phyloP scores from a whole-genome alignment of 2,797 vertebrate species.

The Smutsia gigantea region DNA sequence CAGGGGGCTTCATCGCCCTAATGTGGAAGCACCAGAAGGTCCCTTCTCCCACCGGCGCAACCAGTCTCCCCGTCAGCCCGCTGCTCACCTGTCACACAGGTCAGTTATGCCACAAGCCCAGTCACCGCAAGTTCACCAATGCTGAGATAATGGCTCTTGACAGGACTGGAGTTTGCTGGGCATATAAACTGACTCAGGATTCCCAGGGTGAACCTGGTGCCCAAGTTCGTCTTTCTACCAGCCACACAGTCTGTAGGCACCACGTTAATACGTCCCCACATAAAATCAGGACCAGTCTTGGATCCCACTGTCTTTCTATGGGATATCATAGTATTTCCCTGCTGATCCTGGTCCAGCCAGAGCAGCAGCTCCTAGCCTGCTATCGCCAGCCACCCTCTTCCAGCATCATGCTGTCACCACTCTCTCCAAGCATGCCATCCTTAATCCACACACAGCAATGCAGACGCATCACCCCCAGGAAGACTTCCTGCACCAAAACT shows the following conservation, averaged over 20 bases:
- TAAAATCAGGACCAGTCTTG: neutral
- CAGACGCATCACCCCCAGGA: too few relatives aligned
- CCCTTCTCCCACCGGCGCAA: neutral
- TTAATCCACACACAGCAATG: neutral
- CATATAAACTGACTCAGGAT: neutral
- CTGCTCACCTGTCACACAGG: neutral
- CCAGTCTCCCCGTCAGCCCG: neutral
- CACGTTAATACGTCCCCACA: neutral
- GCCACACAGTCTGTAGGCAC: accelerated
- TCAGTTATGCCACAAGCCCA: neutral
- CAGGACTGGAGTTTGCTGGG: neutral
- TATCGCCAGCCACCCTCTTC: too few relatives aligned
- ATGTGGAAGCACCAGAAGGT: neutral
- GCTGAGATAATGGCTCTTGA: neutral
- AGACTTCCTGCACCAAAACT: neutral
- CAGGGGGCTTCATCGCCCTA: too few relatives aligned
- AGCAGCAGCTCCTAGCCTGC: neutral
- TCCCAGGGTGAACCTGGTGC: neutral
- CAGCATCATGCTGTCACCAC: too few relatives aligned
- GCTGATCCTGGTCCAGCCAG: neutral
- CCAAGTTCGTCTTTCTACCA: neutral
- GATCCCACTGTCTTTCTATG: neutral
- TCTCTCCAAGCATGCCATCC: neutral
- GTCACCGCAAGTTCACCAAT: neutral
- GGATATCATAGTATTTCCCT: neutral